Base-by-base conservation (phyloP, 2,888 invertebrate species). In the Griposia aprilina region DNA sequence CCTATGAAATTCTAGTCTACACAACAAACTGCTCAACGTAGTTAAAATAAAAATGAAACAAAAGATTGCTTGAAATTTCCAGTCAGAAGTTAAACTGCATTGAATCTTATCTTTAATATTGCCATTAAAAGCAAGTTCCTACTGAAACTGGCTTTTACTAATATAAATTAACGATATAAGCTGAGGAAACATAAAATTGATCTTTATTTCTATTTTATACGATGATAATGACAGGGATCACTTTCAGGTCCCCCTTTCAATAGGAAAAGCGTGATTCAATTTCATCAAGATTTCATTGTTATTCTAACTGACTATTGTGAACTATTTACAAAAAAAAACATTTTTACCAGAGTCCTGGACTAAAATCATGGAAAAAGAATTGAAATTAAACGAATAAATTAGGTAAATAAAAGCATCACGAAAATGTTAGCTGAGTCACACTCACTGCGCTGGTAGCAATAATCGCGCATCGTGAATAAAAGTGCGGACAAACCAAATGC, bases 391-490 rank as follows among this genome's bases (percentile, higher is more conserved):
- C 36, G 52, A 63, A 72, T 57, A 72, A 68, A 70, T 66, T 66
- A 57, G 48, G 41, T 41, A 41, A 41, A 59, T 59, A 6, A 59
- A 59, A 26, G 15, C 15, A 17, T 26, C 26, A 36, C 23, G 66
- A 67, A 57, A 62, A 82, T 63, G 45, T 74, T 50, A 60, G 50
- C 50, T 0, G 60, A 69, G 50, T 73, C 48, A n/a, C 69, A 26
- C 20, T 30, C 30, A 20, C 30, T 48, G 17, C 70, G 62, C 59
- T 70, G 74, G 57, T 69, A 69, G 50, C 41, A 36, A 50, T 70
- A 69, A 78, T 62, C 57, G 72, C 78, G 6, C 57, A 65, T 69
- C n/a, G 36, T 23, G 57, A 65, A 77, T 81, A 74, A n/a, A 71
- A 68, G 65, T 68, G 63, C 26, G 52, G 13, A 48, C 41, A 68